These are phyloP conservation scores for Cataglyphis livida DNA, from an alignment of 2,888 invertebrate species.

Conservation along the genomic window DNA sequence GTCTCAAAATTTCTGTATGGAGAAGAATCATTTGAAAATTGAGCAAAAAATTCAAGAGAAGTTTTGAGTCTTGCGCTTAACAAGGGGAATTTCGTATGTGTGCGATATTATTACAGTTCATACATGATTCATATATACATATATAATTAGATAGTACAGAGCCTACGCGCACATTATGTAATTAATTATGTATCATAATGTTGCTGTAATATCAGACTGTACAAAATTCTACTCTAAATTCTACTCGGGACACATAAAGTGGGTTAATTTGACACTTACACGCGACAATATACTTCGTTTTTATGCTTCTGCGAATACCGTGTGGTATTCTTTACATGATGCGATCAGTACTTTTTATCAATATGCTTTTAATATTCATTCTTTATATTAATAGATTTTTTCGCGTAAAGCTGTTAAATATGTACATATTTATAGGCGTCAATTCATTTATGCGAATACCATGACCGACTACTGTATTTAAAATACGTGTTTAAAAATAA, in stretches of 20 bases:
- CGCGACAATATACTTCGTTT: constrained; percentile 51
- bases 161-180: background rate
- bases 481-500: background rate
- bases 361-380: background rate
- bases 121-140: background rate
- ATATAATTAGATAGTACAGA: background rate
- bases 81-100: background rate
- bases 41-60: background rate
- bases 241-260: constrained; percentile 50
- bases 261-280: constrained; percentile 69
- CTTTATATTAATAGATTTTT: constrained; percentile 15
- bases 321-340: background rate
- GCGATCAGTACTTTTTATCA: constrained; percentile 9
- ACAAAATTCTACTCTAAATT: background rate
- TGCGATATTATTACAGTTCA: constrained; percentile 2
- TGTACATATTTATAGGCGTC: background rate
- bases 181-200: background rate
- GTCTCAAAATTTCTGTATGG: background rate
- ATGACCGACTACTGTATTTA: background rate
- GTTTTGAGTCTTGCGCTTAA: background rate
- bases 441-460: background rate
- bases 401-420: background rate
- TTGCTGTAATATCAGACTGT: constrained; percentile 13
- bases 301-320: constrained; percentile 31
- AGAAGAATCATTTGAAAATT: background rate